These are phyloP conservation scores for Aphelenchoides fujianensis DNA, from an alignment of 1,140 invertebrate species.

Conservation along the genomic window DNA sequence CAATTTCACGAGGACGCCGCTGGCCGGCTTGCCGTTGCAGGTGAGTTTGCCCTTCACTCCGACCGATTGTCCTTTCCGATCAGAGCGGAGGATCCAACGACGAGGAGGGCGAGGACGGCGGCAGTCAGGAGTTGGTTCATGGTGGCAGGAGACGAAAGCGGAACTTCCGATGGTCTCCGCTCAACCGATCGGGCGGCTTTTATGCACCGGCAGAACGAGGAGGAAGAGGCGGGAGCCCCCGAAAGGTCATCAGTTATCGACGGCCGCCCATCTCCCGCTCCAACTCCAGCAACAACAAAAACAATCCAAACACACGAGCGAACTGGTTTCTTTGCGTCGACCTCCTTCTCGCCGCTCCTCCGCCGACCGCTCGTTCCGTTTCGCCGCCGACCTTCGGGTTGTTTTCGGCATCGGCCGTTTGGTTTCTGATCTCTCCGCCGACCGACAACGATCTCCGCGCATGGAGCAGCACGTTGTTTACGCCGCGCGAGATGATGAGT, in stretches of 20 bases:
- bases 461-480: too few relatives aligned
- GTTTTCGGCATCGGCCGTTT: too few relatives aligned
- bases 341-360: too few relatives aligned
- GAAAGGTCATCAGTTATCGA: neutral
- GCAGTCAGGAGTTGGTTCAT: neutral
- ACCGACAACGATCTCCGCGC: too few relatives aligned
- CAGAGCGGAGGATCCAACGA: neutral
- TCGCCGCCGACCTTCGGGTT: too few relatives aligned
- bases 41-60: constrained; percentile 18
- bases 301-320: neutral
- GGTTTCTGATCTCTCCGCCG: too few relatives aligned
- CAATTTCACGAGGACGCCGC: constrained; percentile 37
- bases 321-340: constrained; percentile 1
- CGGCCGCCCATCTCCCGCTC: neutral
- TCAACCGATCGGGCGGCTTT: neutral
- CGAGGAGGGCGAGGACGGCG: neutral
- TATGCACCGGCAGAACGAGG: neutral
- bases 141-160: neutral
- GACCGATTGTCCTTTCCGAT: neutral
- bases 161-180: neutral
- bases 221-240: neutral
- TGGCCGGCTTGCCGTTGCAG: constrained; percentile 41
- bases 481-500: too few relatives aligned
- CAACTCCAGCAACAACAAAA: neutral
- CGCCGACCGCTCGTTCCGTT: too few relatives aligned